Conservation (phyloP, 2,797 vertebrate species). For the Silurus lanzhouensis region DNA sequence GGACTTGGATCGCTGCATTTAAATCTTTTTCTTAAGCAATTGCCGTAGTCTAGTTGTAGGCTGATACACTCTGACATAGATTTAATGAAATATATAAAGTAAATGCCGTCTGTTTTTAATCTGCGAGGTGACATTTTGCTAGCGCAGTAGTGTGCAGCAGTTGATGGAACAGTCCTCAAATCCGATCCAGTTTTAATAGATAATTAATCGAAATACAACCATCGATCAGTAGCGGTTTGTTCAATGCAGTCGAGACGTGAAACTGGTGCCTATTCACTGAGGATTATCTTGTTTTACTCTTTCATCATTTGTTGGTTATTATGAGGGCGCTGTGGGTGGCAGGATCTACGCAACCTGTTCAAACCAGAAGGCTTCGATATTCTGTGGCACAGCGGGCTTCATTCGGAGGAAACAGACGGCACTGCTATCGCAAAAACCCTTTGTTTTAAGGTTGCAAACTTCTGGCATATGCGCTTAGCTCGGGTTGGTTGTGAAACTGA, state of each 20-base stretch:
- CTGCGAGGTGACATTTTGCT: slow-evolving; percentile 27
- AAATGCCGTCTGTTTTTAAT: slow-evolving; percentile 32
- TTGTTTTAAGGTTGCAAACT: not conserved
- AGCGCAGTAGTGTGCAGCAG: slow-evolving; percentile 9
- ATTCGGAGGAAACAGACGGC: slow-evolving; percentile 14
- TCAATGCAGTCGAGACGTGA: not conserved
- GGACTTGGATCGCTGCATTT: no score
- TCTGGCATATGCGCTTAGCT: slow-evolving; percentile 11
- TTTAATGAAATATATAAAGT: slow-evolving; percentile 32
- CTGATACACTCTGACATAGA: not conserved
- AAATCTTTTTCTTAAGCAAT: no score
- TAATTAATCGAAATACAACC: not conserved
- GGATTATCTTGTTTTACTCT: not conserved
- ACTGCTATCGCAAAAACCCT: not conserved
- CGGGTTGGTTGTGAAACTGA: not conserved
- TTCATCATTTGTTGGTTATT: not conserved
- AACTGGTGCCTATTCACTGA: not conserved
- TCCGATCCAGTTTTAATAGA: slow-evolving; percentile 52
- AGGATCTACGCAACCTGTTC: slow-evolving; percentile 5
- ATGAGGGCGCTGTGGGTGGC: not conserved
- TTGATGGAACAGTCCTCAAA: not conserved
- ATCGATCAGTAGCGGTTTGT: not conserved
- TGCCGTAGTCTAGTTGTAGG: no score
- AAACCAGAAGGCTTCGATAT: slow-evolving; percentile 3
- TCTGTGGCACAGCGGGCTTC: slow-evolving; percentile 26